Conservation (phyloP, 2,888 invertebrate species). For the Quadroppia sp. region DNA sequence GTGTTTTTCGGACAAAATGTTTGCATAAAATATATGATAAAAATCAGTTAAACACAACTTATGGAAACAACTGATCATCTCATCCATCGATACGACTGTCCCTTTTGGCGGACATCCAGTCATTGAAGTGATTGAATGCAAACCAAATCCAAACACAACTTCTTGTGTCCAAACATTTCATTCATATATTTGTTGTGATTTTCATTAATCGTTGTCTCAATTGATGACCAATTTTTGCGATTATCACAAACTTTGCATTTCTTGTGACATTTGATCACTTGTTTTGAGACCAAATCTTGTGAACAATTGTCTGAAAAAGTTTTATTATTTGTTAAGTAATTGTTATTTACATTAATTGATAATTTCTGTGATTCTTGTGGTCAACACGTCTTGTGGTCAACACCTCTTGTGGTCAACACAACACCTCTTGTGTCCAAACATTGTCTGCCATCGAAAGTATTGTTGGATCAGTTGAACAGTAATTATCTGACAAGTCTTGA, state of each 20-base stretch:
- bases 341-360: too few species aligned
- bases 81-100: slow-evolving; percentile 1
- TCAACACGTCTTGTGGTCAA: not conserved
- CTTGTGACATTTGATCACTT: not conserved
- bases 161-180: not conserved
- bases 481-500: not conserved
- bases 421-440: not conserved
- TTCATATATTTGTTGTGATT: not conserved
- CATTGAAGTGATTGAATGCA: not conserved
- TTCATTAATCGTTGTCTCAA: not conserved
- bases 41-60: not conserved
- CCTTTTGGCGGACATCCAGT: too few species aligned
- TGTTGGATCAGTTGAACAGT: not conserved
- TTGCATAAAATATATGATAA: not conserved
- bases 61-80: not conserved
- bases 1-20: not conserved
- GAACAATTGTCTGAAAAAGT: not conserved
- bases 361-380: slow-evolving; percentile 1
- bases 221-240: not conserved
- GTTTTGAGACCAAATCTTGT: not conserved
- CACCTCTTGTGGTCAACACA: too few species aligned
- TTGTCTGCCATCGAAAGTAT: not conserved
- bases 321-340: not conserved
- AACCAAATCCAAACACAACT: not conserved
- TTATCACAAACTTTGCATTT: not conserved